Evolutionary conservation across 2,113 vertebrate genomes (phyloP), one percentile per base, ranked within the genome.

Genomic region (Forbesichthys papilliferus): DNA sequence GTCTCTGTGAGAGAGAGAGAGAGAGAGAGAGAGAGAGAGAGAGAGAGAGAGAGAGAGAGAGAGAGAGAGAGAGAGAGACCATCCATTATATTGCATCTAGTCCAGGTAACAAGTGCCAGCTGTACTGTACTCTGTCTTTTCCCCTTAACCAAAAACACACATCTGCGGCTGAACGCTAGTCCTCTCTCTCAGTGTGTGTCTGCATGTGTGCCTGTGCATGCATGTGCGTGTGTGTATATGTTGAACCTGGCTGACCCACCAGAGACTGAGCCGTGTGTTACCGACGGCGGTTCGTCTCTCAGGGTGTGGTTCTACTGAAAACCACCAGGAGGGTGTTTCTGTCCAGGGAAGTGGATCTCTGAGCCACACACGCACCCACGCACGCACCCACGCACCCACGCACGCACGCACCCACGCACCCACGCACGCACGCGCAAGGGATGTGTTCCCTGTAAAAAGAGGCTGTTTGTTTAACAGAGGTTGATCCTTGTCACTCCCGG

Each of bases 281-380:
- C 77, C 16, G 77, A 71, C 79, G 48, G n/a, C 71, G 73, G 65
- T 69, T 67, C 69, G 88, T 86, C 89, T 84, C 81, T 64, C 46
- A 70, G 84, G 80, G 79, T 90, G 73, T 88, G 88, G 81, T 79
- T 89, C 88, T 71, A 69, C 66, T 75, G 75, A 78, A 78, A 84
- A 82, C 84, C 79, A 66, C 87, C 61, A 70, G 66, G 82, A 70
- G 85, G 74, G 76, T 88, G 77, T 87, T 53, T 13, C 65, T 83
- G 74, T 85, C 53, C 80, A 80, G 74, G 69, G 59, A 54, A 68
- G 72, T 18, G 34, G 6, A 0, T 57, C 81, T 85, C 71, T 7
- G 78, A 2, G 0, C 71, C 47, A 58, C 66, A 71, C 83, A 89
- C 49, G 61, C 71, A 77, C 81, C 75, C 79, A 54, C 53, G 3